These are phyloP conservation scores for Gortyna flavago DNA, from an alignment of 2,888 invertebrate species.

Conservation along the genomic window DNA sequence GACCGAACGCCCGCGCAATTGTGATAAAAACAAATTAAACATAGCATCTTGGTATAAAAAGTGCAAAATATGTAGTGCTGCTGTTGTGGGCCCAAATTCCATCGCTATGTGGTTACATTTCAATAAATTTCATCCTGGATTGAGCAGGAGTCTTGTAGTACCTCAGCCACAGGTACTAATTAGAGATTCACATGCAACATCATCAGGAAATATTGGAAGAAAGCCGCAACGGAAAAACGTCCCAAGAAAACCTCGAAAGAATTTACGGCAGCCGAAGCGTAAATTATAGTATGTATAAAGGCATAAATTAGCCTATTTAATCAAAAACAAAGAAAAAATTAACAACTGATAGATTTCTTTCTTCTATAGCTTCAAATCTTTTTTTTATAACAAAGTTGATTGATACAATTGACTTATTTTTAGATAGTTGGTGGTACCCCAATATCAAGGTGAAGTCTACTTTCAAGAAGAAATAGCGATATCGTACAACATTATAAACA, in stretches of 20 bases:
- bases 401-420: neutral
- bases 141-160: slow-evolving; percentile 20
- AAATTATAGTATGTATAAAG: slow-evolving; percentile 27
- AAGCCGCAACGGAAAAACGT: slow-evolving; percentile 3
- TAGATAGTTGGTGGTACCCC: neutral
- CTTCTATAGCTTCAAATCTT: neutral
- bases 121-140: slow-evolving; percentile 21
- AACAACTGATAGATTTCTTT: neutral
- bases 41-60: slow-evolving; percentile 31
- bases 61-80: slow-evolving; percentile 32
- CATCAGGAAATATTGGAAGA: neutral
- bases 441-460: slow-evolving; percentile 9
- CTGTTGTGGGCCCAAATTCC: slow-evolving; percentile 23
- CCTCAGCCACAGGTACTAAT: neutral
- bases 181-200: neutral
- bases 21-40: slow-evolving; percentile 16
- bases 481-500: too few relatives aligned
- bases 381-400: too few relatives aligned
- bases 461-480: neutral
- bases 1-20: neutral
- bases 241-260: slow-evolving; percentile 13
- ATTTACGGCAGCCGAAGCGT: slow-evolving; percentile 9
- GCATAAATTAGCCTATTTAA: neutral
- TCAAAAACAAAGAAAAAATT: neutral
- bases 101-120: slow-evolving; percentile 41